phyloP scores from a whole-genome alignment of 1,140 invertebrate species.

The Popillia japonica region DNA sequence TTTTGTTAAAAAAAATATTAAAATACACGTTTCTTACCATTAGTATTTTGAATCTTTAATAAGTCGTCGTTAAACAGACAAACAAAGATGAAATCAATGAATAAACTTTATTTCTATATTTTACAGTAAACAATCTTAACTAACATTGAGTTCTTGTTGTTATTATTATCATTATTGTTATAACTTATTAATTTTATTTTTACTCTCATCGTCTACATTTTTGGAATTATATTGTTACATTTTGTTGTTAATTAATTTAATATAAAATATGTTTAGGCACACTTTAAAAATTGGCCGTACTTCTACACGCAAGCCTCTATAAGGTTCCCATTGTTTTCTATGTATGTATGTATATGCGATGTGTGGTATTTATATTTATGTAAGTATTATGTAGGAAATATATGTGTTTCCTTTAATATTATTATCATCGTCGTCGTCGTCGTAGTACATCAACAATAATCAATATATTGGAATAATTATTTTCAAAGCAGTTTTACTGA shows the following conservation, averaged over 20 bases:
- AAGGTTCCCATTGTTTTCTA: not conserved
- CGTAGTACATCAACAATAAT: no score
- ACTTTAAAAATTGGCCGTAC: not conserved
- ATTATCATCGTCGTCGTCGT: not conserved
- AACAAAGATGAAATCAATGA: not conserved
- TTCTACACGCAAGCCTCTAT: not conserved
- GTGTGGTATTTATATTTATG: no score
- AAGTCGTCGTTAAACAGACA: no score
- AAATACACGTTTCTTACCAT: no score
- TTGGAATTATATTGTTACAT: not conserved
- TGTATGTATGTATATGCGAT: not conserved
- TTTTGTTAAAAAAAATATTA: no score
- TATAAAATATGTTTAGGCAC: constrained; percentile 9
- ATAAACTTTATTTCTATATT: constrained; percentile 16
- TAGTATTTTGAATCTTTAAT: no score
- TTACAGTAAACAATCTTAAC: constrained; percentile 19
- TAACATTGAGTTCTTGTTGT: not conserved
- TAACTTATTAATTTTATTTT: not conserved
- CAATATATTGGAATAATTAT: no score
- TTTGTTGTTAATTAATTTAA: not conserved
- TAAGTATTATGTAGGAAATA: not conserved
- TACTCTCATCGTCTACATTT: not conserved
- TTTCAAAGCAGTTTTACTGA: no score
- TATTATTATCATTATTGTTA: not conserved
- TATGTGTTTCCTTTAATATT: not conserved